phyloP scores from a whole-genome alignment of 2,888 invertebrate species.

The Periphyllus acericola region DNA sequence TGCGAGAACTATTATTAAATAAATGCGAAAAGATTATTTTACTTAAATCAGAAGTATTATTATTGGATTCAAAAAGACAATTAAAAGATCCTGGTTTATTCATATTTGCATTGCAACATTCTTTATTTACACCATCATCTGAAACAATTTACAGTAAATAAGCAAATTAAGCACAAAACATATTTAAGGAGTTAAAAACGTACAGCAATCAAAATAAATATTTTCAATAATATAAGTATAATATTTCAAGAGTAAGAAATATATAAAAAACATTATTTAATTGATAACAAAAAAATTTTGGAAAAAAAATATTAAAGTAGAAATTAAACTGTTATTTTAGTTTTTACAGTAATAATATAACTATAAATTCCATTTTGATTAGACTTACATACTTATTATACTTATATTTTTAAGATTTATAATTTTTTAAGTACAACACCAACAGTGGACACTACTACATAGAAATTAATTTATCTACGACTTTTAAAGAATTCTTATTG shows the following conservation, averaged over 20 bases:
- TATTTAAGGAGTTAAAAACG: not conserved
- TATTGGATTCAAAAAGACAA: not conserved
- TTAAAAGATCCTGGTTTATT: not conserved
- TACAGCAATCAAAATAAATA: not conserved
- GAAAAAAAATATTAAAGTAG: no score
- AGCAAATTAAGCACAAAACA: not conserved
- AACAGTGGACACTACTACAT: no score
- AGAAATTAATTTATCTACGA: no score
- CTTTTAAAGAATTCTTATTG: no score
- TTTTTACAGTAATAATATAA: no score
- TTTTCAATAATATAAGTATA: not conserved
- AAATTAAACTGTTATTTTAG: no score
- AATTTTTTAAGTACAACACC: no score
- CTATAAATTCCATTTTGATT: no score
- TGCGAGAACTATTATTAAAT: not conserved
- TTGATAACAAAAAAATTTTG: no score
- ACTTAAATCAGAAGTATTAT: slow-evolving; percentile 8
- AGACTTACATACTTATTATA: no score
- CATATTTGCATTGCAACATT: not conserved
- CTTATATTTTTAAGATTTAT: no score
- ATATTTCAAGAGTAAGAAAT: not conserved
- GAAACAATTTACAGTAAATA: slow-evolving; percentile 5
- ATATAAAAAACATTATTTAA: not conserved
- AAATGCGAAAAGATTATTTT: slow-evolving; percentile 6
- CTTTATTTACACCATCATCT: not conserved